Conservation (phyloP, 53 echinoderm and acorn worm genomes). For the Apostichopus leukothele region DNA sequence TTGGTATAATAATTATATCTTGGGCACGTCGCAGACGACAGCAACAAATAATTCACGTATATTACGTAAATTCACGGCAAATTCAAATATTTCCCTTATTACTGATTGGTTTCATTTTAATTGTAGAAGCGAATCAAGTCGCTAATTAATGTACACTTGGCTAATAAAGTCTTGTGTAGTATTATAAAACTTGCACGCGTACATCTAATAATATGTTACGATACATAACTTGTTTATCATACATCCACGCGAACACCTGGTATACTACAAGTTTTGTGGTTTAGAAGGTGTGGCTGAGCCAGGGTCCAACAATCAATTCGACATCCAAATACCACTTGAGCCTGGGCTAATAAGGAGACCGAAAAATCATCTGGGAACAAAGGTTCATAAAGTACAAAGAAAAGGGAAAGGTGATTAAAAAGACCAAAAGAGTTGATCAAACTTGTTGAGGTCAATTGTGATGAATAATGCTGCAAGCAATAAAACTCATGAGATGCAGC, state of each 20-base stretch:
- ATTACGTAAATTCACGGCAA: too few species aligned
- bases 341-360: not conserved
- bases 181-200: too few species aligned
- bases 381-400: not conserved
- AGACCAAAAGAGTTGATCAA: not conserved
- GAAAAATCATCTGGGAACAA: not conserved
- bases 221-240: not conserved
- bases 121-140: too few species aligned
- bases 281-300: not conserved
- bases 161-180: too few species aligned
- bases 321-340: not conserved
- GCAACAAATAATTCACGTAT: too few species aligned
- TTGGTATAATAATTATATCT: too few species aligned
- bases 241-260: not conserved
- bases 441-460: not conserved
- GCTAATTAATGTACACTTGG: too few species aligned
- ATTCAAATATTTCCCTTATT: too few species aligned
- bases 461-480: not conserved
- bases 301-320: not conserved
- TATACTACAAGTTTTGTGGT: not conserved
- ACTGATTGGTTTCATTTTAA: too few species aligned
- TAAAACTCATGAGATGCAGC: not conserved
- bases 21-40: too few species aligned
- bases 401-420: not conserved
- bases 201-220: too few species aligned